Conservation (phyloP, 2,888 invertebrate genomes). For the Priocnemis perturbator region DNA sequence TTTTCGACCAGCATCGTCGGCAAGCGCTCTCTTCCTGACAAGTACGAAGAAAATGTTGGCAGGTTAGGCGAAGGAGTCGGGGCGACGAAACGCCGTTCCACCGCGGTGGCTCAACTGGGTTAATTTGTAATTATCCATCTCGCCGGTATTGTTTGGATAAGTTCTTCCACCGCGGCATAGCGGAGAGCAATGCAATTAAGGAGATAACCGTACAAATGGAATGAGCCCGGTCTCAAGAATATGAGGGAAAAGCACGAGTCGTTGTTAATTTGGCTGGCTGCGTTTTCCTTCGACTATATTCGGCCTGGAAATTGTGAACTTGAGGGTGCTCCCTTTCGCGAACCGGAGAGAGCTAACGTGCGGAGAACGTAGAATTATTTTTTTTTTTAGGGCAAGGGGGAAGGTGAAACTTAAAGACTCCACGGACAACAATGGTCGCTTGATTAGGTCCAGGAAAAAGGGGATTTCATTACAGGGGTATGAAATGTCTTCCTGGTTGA, state of each 20-base stretch:
- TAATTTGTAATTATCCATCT: slow-evolving; percentile 60
- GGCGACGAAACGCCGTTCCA: slow-evolving; percentile 38
- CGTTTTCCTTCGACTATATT: slow-evolving; percentile 32
- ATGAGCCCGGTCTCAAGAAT: slow-evolving; percentile 38
- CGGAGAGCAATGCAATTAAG: slow-evolving; percentile 45
- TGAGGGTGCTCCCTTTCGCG: slow-evolving; percentile 25
- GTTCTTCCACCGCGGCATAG: slow-evolving; percentile 34
- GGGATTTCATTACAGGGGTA: too few species aligned
- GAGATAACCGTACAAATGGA: slow-evolving; percentile 44
- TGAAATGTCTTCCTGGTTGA: too few species aligned
- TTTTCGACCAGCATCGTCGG: too few species aligned
- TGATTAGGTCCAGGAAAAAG: too few species aligned
- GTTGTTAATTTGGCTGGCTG: slow-evolving; percentile 35
- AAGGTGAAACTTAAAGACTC: too few species aligned
- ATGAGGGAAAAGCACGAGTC: slow-evolving; percentile 6
- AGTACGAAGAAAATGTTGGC: too few species aligned
- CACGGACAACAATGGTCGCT: too few species aligned
- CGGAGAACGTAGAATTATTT: too few species aligned
- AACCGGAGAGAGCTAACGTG: not conserved
- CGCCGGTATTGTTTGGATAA: slow-evolving; percentile 46
- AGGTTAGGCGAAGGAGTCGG: slow-evolving; percentile 9
- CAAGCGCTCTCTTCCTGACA: too few species aligned
- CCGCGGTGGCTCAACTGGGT: slow-evolving; percentile 46
- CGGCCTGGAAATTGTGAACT: slow-evolving; percentile 40
- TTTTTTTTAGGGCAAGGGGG: too few species aligned